Percentiles rank a stretch among this genome's conserved stretches.
Conservation (phyloP, 2,888 invertebrate genomes). For the Pteria penguin region DNA sequence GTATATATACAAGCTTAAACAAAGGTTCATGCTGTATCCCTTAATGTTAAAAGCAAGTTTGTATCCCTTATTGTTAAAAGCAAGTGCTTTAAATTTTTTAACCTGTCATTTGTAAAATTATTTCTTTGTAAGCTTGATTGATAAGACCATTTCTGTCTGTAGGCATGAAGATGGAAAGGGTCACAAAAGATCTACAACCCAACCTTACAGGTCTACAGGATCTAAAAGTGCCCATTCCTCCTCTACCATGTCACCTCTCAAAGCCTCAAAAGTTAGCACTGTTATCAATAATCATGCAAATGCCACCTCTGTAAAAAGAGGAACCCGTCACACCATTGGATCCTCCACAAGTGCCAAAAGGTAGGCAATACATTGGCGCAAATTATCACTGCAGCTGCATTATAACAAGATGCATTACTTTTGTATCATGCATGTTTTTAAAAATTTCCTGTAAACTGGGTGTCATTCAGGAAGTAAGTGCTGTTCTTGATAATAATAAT, state of each 20-base stretch:
- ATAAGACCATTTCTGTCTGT: conserved; percentile 9
- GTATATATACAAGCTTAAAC: too few relatives aligned
- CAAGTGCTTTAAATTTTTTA: too few relatives aligned
- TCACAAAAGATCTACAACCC: conserved; percentile 74
- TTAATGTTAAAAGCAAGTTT: too few relatives aligned
- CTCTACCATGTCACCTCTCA: conserved; percentile 71
- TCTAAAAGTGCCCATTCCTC: conserved; percentile 75
- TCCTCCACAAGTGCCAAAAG: conserved; percentile 70
- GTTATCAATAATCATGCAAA: conserved; percentile 63
- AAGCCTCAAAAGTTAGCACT: conserved; percentile 73
- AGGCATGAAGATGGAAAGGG: conserved; percentile 73
- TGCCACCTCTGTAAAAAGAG: conserved; percentile 62
- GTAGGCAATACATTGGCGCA: too few relatives aligned
- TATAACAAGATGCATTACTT: conserved; percentile 7
- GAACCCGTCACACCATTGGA: conserved; percentile 63
- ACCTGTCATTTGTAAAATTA: too few relatives aligned
- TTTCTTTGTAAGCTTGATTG: too few relatives aligned
- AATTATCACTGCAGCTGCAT: too few relatives aligned
- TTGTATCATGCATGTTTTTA: conserved; percentile 1
- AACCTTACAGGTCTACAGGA: conserved; percentile 65
- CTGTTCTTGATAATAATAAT: too few relatives aligned
- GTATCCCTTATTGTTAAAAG: too few relatives aligned
- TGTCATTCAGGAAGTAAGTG: too few relatives aligned
- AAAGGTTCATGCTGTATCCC: too few relatives aligned
- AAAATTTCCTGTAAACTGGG: not conserved